Evolutionary conservation across 2,888 invertebrate genomes (phyloP), one percentile per base, ranked within the genome.

Genomic region (Julus scanicus): DNA sequence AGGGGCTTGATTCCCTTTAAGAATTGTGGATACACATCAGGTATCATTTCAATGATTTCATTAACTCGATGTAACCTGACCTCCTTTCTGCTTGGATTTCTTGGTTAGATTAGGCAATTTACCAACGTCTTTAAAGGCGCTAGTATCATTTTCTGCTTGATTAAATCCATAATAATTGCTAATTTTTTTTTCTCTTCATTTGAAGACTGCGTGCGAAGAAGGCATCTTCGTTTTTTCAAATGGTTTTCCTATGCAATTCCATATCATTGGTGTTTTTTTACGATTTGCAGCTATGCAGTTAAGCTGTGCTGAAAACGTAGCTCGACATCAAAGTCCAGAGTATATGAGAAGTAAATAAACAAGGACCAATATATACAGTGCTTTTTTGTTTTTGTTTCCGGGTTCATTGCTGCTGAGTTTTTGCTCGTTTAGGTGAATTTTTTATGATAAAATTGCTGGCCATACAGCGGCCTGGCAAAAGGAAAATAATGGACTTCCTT

Each of bases 141-240:
- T 63, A 17, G n/a, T 20, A 20, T 63, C 63, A 63, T 63, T 63
- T 63, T 8, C 20, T 20, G 63, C 63, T 63, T n/a, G 63, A 63
- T 63, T 63, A 63, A 63, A 63, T 63, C 63, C 63, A 63, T 20
- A 63, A 63, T 63, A 63, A 63, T 63, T 63, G 63, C 63, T 63
- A 57, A 17, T n/a, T 20, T 63, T 63, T 15, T 57, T 63, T 20
- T 63, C 63, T 63, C n/a, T 63, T 63, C 63, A n/a, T 63, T 63
- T 17, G 29, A 13, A 29, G 15, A 17, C 57, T 63, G 63, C 20
- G 4, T n/a, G 63, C 63, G 63, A 63, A n/a, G 9, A 63, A 63
- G 9, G 6, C 63, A 63, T 63, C 49, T 49, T 49, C 49, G 49
- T 49, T 9, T 13, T 29, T 13, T 49, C 49, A 2, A 9, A 49